phyloP scores from a whole-genome alignment of 2,113 vertebrate species.

The Calidris pygmaea region DNA sequence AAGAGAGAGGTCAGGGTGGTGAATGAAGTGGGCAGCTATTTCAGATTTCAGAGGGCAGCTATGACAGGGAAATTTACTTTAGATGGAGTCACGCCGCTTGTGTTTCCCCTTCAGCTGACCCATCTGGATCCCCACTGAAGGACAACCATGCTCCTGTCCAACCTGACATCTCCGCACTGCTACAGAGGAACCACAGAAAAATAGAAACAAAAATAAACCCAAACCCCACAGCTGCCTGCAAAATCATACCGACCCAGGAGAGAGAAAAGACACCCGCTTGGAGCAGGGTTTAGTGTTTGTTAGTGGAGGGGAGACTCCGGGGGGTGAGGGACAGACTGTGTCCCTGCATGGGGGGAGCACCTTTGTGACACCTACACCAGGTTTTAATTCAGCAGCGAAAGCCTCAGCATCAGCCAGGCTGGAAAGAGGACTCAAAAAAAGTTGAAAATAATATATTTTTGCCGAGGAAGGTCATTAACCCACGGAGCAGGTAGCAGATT shows the following conservation, averaged over 20 bases:
- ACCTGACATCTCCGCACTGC: not conserved
- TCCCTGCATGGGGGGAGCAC: not conserved
- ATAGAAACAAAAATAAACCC: not conserved
- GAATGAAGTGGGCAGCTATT: not conserved
- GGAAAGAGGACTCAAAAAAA: not conserved
- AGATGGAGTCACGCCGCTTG: accelerated
- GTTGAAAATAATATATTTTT: not conserved
- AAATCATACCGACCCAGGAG: not conserved
- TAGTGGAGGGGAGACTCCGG: not conserved
- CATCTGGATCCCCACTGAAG: not conserved
- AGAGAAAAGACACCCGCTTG: not conserved
- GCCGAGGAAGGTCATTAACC: not conserved
- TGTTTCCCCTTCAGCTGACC: not conserved
- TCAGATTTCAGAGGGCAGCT: not conserved
- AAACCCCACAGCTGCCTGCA: not conserved
- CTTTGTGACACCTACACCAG: not conserved
- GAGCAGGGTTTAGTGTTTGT: not conserved
- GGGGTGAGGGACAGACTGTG: not conserved
- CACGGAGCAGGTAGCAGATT: accelerated
- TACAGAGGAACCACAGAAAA: not conserved
- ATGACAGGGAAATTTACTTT: not conserved
- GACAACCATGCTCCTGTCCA: not conserved
- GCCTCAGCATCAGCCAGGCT: not conserved
- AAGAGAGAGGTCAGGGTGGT: not conserved
- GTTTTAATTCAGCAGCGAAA: not conserved